Base-by-base conservation (phyloP, 35 echinoderm and acorn worm species). In the Acanthaster planci region DNA sequence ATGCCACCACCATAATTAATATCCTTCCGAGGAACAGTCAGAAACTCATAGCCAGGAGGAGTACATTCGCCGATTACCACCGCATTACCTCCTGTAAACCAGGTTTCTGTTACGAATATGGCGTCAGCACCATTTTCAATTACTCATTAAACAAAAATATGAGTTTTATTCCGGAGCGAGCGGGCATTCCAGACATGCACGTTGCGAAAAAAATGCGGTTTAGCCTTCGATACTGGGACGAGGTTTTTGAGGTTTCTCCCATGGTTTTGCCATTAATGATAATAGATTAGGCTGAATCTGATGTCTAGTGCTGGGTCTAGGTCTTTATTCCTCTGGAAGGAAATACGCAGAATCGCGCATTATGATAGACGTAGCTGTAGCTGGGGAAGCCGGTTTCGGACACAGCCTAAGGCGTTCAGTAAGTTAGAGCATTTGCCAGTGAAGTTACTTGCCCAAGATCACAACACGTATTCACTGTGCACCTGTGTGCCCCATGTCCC, bases 31-130 rank as follows among this genome's bases (percentile, higher is more conserved):
- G 55, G 55, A 58, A 58, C 26, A 23, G 4, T 58, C 17, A 58
- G 55, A 58, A 58, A 58, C 9, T 23, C 55, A 58, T 58, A 58
- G 55, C 55, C 55, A 58, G 55, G 55, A 23, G 55, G 55, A 58
- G 55, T 58, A 58, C 55, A 58, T 23, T 58, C 55, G 17, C 55
- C 2, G 17, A 23, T 58, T 23, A 58, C 55, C 17, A 58, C 55
- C 26, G 55, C 26, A 58, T 58, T 14, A 58, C 26, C 17, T 58
- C 17, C 26, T 16, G 55, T 58, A 58, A 58, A 23, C 55, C 55
- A 58, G 55, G 55, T 58, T 1, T 58, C 55, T 19, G 55, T 58
- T 58, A 58, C 17, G 55, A 58, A 58, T 23, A 58, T 58, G 55
- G 26, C 26, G 26, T 58, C 55, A 58, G 26, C 55, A 14, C 26